Percentiles rank a stretch among this genome's conserved stretches.
Conservation (phyloP, 2,113 vertebrate species). For the Petromus typicus region DNA sequence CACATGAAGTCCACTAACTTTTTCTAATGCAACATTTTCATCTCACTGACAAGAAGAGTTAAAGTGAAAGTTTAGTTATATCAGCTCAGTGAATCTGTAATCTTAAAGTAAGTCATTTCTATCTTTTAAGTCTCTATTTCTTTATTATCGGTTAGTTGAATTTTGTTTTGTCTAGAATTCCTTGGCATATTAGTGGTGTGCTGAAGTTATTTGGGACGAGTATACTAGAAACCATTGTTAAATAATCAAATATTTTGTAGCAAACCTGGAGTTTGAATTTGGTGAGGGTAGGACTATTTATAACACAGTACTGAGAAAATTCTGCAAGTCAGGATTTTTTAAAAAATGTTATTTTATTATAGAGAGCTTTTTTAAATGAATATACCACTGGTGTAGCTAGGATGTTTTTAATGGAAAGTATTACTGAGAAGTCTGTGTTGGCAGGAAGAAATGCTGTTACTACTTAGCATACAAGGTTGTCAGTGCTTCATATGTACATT, state of each 20-base stretch:
- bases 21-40: neutral
- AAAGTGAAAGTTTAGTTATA: neutral
- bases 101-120: neutral
- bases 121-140: neutral
- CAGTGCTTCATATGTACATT: neutral
- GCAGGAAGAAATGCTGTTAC: neutral
- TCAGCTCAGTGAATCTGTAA: neutral
- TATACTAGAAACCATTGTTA: neutral
- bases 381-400: neutral
- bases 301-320: neutral
- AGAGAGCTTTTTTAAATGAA: neutral
- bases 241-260: slow-evolving; percentile 23
- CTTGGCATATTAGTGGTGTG: neutral
- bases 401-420: neutral
- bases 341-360: neutral
- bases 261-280: neutral
- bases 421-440: neutral
- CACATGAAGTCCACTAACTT: neutral
- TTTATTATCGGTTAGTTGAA: neutral
- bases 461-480: neutral
- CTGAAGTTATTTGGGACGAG: neutral
- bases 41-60: neutral
- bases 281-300: neutral
- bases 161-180: neutral
- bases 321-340: neutral